Conservation (phyloP, 2,113 vertebrate species). For the Gallinago jamesoni region DNA sequence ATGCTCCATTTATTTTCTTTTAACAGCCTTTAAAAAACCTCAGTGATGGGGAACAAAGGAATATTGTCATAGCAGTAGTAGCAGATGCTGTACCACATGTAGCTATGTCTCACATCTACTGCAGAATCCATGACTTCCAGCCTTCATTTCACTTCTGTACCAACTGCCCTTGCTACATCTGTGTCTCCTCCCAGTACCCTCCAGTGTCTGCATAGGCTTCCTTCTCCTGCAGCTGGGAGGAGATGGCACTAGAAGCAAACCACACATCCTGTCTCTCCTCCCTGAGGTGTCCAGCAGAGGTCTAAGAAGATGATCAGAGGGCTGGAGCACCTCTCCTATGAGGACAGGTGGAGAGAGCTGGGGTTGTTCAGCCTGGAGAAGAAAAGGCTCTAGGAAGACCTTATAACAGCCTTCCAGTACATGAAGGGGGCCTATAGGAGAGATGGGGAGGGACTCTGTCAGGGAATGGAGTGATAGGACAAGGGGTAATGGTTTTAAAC, state of each 20-base stretch:
- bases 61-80: not conserved
- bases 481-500: too few species aligned
- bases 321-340: too few species aligned
- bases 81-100: not conserved
- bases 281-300: not conserved
- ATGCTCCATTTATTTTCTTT: not conserved
- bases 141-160: not conserved
- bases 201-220: not conserved
- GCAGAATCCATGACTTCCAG: not conserved
- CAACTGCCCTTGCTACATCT: not conserved
- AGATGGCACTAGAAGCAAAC: not conserved
- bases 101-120: not conserved
- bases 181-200: not conserved
- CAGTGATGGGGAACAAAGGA: not conserved
- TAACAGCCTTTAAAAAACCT: not conserved
- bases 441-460: too few species aligned
- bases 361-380: too few species aligned
- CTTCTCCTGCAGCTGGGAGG: not conserved
- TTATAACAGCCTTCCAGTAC: too few species aligned
- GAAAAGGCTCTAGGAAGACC: too few species aligned
- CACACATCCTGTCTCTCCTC: not conserved
- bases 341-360: too few species aligned
- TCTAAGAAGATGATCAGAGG: too few species aligned
- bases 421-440: too few species aligned
- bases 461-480: too few species aligned